A percentile compares a stretch with the other conserved stretches of the same genome.
Evolutionary conservation across 1,140 invertebrate species (phyloP).

Genomic region (Bombus waltoni): DNA sequence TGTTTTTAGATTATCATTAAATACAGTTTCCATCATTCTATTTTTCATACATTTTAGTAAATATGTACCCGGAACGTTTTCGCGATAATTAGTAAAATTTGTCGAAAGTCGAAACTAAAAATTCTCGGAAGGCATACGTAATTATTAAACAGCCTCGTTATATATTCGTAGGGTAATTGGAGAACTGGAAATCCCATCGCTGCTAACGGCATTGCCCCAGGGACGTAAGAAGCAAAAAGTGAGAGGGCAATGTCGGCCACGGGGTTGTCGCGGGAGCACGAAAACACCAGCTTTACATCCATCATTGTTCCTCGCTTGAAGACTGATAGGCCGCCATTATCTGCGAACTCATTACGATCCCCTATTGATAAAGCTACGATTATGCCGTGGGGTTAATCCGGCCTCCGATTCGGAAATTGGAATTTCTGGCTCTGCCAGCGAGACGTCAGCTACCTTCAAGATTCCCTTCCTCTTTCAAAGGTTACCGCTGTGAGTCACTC

Average conservation of each 20-base stretch:
- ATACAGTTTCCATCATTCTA: background rate
- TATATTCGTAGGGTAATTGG: background rate
- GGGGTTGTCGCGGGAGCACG: constrained; percentile 70
- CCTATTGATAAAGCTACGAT: constrained; percentile 82
- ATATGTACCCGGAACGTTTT: background rate
- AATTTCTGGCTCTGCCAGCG: constrained; percentile 77
- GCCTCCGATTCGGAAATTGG: constrained; percentile 79
- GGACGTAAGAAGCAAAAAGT: constrained; percentile 21
- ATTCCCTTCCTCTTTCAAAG: constrained; percentile 52
- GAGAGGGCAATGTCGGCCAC: constrained; percentile 31
- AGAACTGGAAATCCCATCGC: background rate
- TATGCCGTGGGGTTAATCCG: constrained; percentile 73
- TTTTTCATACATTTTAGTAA: no score
- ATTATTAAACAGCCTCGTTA: background rate
- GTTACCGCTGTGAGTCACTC: constrained; percentile 1
- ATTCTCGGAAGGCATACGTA: background rate
- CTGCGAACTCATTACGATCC: constrained; percentile 82
- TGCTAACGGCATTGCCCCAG: background rate
- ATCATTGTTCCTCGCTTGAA: constrained; percentile 80
- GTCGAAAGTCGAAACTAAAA: background rate
- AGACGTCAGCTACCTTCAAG: constrained; percentile 75
- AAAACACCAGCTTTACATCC: constrained; percentile 79
- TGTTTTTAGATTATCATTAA: background rate
- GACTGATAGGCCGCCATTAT: constrained; percentile 81
- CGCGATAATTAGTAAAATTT: background rate